Conservation (phyloP, 1,140 invertebrate genomes). For the Diprion similis region DNA sequence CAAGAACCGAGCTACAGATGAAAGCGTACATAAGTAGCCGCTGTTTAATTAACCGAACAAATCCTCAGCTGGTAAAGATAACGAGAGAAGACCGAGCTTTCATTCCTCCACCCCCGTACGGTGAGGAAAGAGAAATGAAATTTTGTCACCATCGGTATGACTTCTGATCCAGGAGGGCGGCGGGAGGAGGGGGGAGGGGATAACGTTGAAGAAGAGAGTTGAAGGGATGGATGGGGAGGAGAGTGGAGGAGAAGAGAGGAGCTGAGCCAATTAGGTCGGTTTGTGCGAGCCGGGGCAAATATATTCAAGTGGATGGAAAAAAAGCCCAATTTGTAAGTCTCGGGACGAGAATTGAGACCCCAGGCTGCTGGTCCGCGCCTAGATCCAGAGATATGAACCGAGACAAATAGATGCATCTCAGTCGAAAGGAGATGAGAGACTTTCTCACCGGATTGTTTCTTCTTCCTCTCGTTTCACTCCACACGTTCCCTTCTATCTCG, state of each 20-base stretch:
- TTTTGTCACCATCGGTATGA: background rate
- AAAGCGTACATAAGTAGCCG: background rate
- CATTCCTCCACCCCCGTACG: too few relatives aligned
- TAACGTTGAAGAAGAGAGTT: background rate
- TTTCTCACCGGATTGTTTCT: background rate
- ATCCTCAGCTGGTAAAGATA: background rate
- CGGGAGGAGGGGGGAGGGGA: background rate
- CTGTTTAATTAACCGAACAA: background rate
- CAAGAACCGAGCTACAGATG: too few relatives aligned
- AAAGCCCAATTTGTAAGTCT: constrained; percentile 7
- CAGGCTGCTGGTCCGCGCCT: constrained; percentile 6
- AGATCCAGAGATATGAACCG: constrained; percentile 7
- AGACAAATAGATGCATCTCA: constrained; percentile 7
- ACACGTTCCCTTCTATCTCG: too few relatives aligned
- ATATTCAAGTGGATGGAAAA: constrained; percentile 4
- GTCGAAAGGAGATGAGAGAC: background rate
- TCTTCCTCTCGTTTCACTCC: too few relatives aligned
- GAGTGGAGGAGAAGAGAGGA: background rate
- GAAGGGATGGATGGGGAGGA: too few relatives aligned
- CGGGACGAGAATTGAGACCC: constrained; percentile 4
- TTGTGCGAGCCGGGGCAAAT: constrained; percentile 2
- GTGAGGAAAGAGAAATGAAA: too few relatives aligned
- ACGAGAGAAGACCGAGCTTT: too few relatives aligned
- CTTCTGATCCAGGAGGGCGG: background rate
- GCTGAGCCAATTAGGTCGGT: background rate